A percentile compares a stretch with the other conserved stretches of the same genome.
Evolutionary conservation across 2,113 vertebrate genomes (phyloP).

Genomic region (Genyomyrus donnyi): DNA sequence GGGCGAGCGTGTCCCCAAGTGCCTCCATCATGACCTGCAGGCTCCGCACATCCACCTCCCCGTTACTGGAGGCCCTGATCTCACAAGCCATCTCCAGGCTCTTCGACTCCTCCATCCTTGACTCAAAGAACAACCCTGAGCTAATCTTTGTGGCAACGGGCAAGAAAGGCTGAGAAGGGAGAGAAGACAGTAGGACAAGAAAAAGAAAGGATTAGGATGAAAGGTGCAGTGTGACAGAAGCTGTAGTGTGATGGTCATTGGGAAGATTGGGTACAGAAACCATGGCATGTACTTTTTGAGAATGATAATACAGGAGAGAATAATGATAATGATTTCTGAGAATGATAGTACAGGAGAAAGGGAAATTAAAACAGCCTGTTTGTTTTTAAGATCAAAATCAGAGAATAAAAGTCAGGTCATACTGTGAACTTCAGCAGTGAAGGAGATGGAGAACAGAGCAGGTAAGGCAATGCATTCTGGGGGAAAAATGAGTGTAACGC

Average conservation of each 20-base stretch:
- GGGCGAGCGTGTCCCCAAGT: slow-evolving; percentile 80
- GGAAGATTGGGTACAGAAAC: neutral
- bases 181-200: slow-evolving; percentile 12
- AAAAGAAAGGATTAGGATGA: neutral
- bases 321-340: neutral
- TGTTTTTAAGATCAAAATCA: neutral
- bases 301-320: neutral
- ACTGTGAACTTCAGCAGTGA: neutral
- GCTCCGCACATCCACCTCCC: slow-evolving; percentile 75
- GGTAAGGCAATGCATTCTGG: neutral
- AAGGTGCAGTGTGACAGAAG: slow-evolving; percentile 7
- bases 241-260: neutral
- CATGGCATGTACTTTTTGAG: neutral
- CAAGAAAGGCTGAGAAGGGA: slow-evolving; percentile 70
- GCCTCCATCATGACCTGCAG: slow-evolving; percentile 81
- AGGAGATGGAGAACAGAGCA: neutral
- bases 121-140: slow-evolving; percentile 85
- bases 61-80: slow-evolving; percentile 79
- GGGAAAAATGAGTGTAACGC: neutral
- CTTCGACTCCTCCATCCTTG: slow-evolving; percentile 85
- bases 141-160: slow-evolving; percentile 83
- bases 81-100: slow-evolving; percentile 87
- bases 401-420: neutral
- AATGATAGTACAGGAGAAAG: neutral
- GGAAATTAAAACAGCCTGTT: neutral